These are phyloP conservation scores for Poliocrania exsul DNA, from an alignment of 2,797 vertebrate species.

Conservation along the genomic window DNA sequence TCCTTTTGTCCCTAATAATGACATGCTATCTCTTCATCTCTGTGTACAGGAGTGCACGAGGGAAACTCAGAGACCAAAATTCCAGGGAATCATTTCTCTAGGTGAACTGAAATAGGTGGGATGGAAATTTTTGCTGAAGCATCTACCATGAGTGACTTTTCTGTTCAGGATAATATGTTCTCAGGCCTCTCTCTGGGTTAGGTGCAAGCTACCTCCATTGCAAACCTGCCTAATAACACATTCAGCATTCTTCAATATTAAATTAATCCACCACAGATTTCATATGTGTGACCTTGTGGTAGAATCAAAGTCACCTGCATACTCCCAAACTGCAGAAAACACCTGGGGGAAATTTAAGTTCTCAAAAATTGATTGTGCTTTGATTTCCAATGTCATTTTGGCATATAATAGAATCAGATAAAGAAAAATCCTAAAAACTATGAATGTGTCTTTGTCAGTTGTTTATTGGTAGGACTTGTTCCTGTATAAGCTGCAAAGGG, in stretches of 20 bases:
- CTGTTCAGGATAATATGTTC: neutral
- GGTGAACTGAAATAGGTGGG: neutral
- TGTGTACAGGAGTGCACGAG: neutral
- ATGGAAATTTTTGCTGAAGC: neutral
- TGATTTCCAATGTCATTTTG: neutral
- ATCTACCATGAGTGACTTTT: fast-evolving
- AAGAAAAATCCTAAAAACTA: neutral
- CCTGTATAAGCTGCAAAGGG: neutral
- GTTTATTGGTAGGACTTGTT: neutral
- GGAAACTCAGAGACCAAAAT: neutral
- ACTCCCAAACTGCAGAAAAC: neutral
- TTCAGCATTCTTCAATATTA: neutral
- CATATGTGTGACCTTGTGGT: neutral
- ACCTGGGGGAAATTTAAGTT: neutral
- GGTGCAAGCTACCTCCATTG: neutral
- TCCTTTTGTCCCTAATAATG: neutral
- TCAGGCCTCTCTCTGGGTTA: neutral
- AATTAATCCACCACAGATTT: neutral
- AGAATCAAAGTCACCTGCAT: neutral
- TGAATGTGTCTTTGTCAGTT: neutral
- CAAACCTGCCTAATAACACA: neutral
- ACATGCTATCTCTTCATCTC: neutral
- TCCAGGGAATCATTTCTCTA: neutral
- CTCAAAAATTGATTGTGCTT: neutral
- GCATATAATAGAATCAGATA: neutral